Conservation (phyloP, 2,888 invertebrate genomes). For the Anthophora plumipes region DNA sequence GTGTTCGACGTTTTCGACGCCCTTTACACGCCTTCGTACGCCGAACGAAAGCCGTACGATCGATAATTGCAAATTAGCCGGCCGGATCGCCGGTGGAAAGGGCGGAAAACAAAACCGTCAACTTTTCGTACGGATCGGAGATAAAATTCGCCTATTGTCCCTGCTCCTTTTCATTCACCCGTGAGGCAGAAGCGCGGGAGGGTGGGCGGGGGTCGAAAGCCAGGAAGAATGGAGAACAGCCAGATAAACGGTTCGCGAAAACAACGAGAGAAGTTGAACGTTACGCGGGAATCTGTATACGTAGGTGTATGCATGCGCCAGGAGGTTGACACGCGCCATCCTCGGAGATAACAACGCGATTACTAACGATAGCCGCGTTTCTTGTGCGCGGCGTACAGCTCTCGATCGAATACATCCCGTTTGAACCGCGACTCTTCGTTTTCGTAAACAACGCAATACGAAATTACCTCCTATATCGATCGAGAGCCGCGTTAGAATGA, state of each 20-base stretch:
- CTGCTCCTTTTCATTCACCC: not conserved
- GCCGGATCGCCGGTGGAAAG: slow-evolving; percentile 8
- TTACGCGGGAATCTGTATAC: not conserved
- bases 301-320: not conserved
- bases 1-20: slow-evolving; percentile 33
- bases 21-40: slow-evolving; percentile 1
- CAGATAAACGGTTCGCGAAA: slow-evolving; percentile 34
- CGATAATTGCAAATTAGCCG: slow-evolving; percentile 48
- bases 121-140: slow-evolving; percentile 30
- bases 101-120: slow-evolving; percentile 16
- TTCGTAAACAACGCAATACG: not conserved
- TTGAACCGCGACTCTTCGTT: not conserved
- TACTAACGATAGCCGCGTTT: not conserved
- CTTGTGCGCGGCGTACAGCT: not conserved
- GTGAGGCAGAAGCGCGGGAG: no score
- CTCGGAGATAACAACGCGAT: not conserved
- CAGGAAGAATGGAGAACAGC: slow-evolving; percentile 9
- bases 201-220: not conserved
- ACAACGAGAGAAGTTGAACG: slow-evolving; percentile 25
- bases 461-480: slow-evolving; percentile 16
- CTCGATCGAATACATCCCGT: not conserved
- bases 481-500: not conserved
- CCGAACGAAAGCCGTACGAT: slow-evolving; percentile 17
- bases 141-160: slow-evolving; percentile 53
- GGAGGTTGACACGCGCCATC: slow-evolving; percentile 4